Conservation (phyloP, 92 coral and sea anemone genomes). For the Porites cylindrica region DNA sequence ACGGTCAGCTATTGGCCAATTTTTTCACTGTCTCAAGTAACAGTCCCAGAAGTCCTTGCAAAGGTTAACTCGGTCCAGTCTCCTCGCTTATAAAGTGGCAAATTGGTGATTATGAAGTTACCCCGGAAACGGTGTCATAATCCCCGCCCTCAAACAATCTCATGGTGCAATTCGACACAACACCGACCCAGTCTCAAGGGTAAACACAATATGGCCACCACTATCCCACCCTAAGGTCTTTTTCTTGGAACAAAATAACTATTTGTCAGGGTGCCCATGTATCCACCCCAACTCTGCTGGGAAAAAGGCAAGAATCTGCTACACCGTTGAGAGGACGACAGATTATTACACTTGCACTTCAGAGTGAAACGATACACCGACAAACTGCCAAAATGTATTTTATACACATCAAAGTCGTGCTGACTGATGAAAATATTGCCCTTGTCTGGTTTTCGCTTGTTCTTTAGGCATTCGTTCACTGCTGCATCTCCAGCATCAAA, state of each 20-base stretch:
- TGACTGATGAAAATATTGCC: conserved; percentile 86
- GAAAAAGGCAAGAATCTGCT: conserved; percentile 89
- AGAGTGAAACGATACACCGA: conserved; percentile 86
- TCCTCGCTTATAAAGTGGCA: too few species aligned
- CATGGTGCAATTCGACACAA: background rate
- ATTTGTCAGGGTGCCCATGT: conserved; percentile 96
- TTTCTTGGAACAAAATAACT: conserved; percentile 87
- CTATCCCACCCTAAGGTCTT: conserved; percentile 4
- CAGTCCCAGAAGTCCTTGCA: too few species aligned
- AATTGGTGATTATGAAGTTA: too few species aligned
- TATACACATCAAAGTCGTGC: conserved; percentile 83
- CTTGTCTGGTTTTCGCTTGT: conserved; percentile 65
- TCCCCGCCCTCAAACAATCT: background rate
- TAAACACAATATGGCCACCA: background rate
- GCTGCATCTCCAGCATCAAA: conserved; percentile 98
- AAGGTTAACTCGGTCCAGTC: too few species aligned
- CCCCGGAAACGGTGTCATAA: background rate
- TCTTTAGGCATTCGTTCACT: conserved; percentile 91
- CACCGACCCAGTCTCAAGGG: background rate
- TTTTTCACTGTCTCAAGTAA: too few species aligned
- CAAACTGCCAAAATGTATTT: conserved; percentile 91
- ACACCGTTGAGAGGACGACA: conserved; percentile 68
- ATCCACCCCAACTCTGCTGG: conserved; percentile 99
- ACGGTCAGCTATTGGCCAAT: too few species aligned
- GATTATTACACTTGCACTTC: conserved; percentile 81